Conservation (phyloP, 1,140 invertebrate species). For the Plectrocnemia conspersa region DNA sequence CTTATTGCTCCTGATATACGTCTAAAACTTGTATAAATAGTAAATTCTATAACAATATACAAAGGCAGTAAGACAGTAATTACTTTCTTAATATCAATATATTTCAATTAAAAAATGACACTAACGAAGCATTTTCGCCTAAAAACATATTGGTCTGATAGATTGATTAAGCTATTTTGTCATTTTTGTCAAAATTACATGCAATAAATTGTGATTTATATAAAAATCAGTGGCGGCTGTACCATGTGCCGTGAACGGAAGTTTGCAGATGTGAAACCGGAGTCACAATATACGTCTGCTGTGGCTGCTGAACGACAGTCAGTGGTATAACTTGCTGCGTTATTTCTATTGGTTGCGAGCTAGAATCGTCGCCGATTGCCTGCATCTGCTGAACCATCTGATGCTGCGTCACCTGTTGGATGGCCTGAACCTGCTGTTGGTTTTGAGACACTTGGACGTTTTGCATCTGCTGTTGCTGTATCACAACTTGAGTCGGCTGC, state of each 20-base stretch:
- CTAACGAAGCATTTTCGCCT: no score
- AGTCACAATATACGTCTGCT: conserved; percentile 57
- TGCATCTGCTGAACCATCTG: conserved; percentile 50
- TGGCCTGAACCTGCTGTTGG: conserved; percentile 45
- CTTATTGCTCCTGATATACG: no score
- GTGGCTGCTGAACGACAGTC: conserved; percentile 55
- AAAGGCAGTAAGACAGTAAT: no score
- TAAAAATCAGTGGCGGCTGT: conserved; percentile 46
- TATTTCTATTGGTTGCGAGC: conserved; percentile 52
- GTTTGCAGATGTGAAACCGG: conserved; percentile 57
- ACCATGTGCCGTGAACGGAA: conserved; percentile 49
- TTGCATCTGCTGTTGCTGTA: conserved; percentile 42
- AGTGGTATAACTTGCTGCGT: conserved; percentile 58
- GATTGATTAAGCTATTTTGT: background rate
- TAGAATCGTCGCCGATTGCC: conserved; percentile 47
- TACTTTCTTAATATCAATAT: no score
- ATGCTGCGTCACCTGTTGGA: conserved; percentile 51
- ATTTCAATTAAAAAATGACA: no score
- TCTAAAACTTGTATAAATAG: no score
- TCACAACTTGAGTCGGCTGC: conserved; percentile 39
- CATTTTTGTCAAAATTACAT: background rate
- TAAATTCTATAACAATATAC: no score
- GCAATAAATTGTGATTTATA: background rate
- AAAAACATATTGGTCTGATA: no score
- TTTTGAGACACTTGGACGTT: conserved; percentile 45